Conservation (phyloP, 2,113 vertebrate genomes). For the Seriola aureovittata region DNA sequence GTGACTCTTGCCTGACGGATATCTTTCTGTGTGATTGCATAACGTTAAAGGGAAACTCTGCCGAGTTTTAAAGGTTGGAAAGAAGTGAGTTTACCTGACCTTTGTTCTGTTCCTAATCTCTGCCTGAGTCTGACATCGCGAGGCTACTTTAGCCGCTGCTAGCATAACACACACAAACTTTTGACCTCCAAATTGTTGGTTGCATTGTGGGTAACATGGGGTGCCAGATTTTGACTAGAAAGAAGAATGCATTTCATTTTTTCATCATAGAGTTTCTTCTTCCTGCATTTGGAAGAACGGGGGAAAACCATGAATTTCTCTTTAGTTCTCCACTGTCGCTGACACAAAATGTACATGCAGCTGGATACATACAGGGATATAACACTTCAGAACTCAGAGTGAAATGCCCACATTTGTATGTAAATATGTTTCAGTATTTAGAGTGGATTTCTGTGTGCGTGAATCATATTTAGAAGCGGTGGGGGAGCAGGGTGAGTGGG, state of each 20-base stretch:
- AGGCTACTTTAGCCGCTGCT: neutral
- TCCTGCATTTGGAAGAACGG: neutral
- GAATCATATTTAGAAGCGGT: neutral
- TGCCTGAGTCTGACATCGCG: neutral
- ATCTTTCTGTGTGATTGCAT: neutral
- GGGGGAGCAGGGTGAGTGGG: conserved; percentile 20
- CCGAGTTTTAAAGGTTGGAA: neutral
- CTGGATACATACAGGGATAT: neutral
- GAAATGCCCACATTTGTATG: conserved; percentile 31
- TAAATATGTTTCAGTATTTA: conserved; percentile 11
- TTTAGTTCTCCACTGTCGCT: neutral
- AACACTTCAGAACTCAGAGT: conserved; percentile 4
- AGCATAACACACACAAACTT: neutral
- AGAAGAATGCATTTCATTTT: too few relatives aligned
- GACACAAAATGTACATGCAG: neutral
- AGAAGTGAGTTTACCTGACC: too few relatives aligned
- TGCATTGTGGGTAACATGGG: neutral
- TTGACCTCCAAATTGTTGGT: neutral
- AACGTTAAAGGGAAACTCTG: neutral
- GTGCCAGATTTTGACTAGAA: neutral
- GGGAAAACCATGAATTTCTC: neutral
- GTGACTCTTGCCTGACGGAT: neutral
- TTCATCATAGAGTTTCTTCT: neutral
- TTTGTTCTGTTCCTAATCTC: neutral
- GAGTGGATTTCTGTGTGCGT: neutral